phyloP scores from a whole-genome alignment of 2,113 vertebrate species.

The Axis porcinus region DNA sequence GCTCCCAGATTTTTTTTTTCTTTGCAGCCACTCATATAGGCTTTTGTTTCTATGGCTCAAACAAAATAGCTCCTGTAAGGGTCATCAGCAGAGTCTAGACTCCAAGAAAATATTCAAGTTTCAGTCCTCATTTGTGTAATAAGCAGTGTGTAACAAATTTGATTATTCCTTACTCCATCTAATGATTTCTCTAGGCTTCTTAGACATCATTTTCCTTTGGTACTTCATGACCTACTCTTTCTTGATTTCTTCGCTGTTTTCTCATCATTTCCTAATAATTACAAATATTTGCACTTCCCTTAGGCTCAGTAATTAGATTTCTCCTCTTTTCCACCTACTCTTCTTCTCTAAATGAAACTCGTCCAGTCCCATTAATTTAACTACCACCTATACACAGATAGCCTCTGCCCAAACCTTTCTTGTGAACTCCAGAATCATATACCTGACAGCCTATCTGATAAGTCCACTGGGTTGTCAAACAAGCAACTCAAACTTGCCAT shows the following conservation, averaged over 20 bases:
- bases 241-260: not conserved
- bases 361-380: conserved; percentile 11
- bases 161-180: not conserved
- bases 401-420: not conserved
- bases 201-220: not conserved
- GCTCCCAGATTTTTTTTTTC: not conserved
- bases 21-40: not conserved
- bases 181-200: not conserved
- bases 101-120: not conserved
- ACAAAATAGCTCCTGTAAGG: not conserved
- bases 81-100: not conserved
- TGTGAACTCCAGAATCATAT: not conserved
- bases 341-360: not conserved
- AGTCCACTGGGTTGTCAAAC: not conserved
- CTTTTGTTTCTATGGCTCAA: not conserved
- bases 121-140: not conserved
- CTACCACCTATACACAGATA: not conserved
- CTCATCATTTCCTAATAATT: not conserved
- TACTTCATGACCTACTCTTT: not conserved
- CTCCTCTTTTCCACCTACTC: not conserved
- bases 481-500: not conserved
- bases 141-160: not conserved
- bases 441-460: not conserved
- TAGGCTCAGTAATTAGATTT: not conserved
- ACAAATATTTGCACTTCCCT: not conserved